These are phyloP conservation scores for Caenorhabditis latens DNA, from an alignment of 1,140 invertebrate genomes.

Conservation along the genomic window DNA sequence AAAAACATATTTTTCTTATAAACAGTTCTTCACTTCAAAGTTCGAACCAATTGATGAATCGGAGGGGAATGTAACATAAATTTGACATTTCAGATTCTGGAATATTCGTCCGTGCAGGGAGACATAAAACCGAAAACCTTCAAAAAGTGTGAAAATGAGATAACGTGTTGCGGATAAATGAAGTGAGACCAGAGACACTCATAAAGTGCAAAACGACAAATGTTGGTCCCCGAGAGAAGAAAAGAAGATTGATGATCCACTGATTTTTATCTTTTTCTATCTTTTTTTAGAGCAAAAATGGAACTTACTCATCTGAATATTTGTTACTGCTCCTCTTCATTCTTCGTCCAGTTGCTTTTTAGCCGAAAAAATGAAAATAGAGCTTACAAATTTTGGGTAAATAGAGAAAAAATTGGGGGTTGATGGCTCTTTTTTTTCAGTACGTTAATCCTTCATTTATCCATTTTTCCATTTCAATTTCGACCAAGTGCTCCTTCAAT, in stretches of 20 bases:
- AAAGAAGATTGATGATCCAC: conserved; percentile 26
- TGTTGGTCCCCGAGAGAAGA: background rate
- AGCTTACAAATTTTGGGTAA: background rate
- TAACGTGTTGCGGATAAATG: background rate
- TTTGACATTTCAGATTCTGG: too few relatives aligned
- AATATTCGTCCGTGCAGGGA: too few relatives aligned
- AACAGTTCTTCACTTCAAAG: too few relatives aligned
- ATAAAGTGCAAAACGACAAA: conserved; percentile 18
- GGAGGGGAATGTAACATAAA: too few relatives aligned
- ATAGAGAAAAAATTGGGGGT: background rate
- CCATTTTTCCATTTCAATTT: conserved; percentile 1
- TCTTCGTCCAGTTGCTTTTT: background rate
- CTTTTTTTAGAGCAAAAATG: background rate
- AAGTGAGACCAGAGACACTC: background rate
- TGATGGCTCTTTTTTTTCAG: background rate
- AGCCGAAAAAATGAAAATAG: conserved; percentile 8
- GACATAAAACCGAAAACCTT: too few relatives aligned
- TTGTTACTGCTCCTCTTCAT: background rate
- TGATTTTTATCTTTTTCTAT: background rate
- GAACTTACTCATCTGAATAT: conserved; percentile 38
- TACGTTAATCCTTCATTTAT: background rate
- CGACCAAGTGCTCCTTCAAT: background rate
- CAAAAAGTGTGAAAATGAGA: conserved; percentile 8
- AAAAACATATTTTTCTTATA: too few relatives aligned
- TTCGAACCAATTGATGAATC: too few relatives aligned